Base-by-base conservation (phyloP, 1,140 invertebrate species). In the Drosophila serrata region DNA sequence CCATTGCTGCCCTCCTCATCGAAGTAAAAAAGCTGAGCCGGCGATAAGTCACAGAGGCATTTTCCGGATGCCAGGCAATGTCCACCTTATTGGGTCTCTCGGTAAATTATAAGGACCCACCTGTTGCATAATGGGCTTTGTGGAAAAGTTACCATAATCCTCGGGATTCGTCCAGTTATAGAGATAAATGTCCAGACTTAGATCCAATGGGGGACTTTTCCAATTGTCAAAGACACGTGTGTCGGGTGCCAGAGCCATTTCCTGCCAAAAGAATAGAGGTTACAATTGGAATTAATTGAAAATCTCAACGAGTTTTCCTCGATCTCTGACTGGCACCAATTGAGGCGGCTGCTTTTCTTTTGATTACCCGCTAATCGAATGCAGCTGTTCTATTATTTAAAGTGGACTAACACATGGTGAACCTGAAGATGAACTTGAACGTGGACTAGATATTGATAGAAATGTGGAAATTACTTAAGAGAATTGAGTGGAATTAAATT, bases 91-190 rank as follows among this genome's bases (percentile, higher is more conserved):
- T 93, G 35, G 95, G 95, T 11, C 94, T 93, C 91, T 97, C 96
- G 19, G 94, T 95, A 77, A 94, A 96, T 7, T 94, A 85, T 97
- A 97, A 0, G 97, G 97, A 59, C 97, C 97, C 46, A 96, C 91
- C 92, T 96, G 94, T 45, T 94, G 92, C 58, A 96, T 94, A 9
- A 94, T 93, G 8, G 96, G 95, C 78, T 96, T 96, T 0, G 93
- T 93, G 9, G 75, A 82, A 17, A 82, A 40, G 33, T 94, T 91
- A 1, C 91, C 90, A 45, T 96, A 95, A 19, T 95, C 93, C 19
- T 95, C 92, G 3, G 95, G 92, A 92, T 97, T 97, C 1, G 96
- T 97, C 96, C 96, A 97, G 92, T 98, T 97, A 86, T 95, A 98
- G 24, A 97, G 93, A 90, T 96, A 96, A 53, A 97, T 94, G 67